A percentile compares a stretch with the other conserved stretches of the same genome.
These are phyloP conservation scores for Caenorhabditis sp. DNA, from an alignment of 2,888 invertebrate genomes.

Conservation along the genomic window DNA sequence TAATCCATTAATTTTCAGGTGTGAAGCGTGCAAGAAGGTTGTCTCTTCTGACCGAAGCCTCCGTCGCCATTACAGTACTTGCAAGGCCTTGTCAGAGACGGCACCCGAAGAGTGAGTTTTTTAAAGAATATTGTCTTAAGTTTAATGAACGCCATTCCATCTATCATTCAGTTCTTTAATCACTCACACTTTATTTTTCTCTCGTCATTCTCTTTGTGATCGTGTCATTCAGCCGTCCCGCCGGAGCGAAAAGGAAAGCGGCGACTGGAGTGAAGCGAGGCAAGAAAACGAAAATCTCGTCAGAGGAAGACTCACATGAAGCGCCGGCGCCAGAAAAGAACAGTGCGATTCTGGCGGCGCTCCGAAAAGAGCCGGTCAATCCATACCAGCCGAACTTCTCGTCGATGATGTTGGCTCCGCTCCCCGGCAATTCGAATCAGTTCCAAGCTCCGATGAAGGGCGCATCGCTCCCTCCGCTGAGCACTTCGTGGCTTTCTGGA, in stretches of 20 bases:
- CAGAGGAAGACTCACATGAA: conserved; percentile 1
- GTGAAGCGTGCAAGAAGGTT: conserved; percentile 59
- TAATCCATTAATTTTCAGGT: conserved; percentile 35
- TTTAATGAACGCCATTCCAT: too few relatives aligned
- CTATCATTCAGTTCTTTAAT: too few relatives aligned
- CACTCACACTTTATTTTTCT: not conserved
- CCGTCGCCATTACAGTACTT: conserved; percentile 63
- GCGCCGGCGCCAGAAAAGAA: conserved; percentile 2
- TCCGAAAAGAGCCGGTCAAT: conserved; percentile 2
- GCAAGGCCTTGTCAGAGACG: conserved; percentile 54
- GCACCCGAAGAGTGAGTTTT: conserved; percentile 55
- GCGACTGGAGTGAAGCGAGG: not conserved
- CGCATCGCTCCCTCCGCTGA: conserved; percentile 37
- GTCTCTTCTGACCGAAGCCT: conserved; percentile 61
- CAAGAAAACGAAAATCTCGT: not conserved
- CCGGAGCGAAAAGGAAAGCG: conserved; percentile 7
- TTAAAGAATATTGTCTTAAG: too few relatives aligned
- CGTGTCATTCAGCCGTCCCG: conserved; percentile 8
- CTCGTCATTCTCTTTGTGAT: conserved; percentile 2
- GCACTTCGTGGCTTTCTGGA: conserved; percentile 38
- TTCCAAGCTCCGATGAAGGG: not conserved
- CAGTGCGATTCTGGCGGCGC: conserved; percentile 22
- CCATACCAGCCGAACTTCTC: too few relatives aligned
- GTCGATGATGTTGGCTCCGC: not conserved
- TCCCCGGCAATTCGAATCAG: not conserved